Percentiles rank a stretch among this genome's conserved stretches.
phyloP scores from a whole-genome alignment of 2,797 vertebrate species.

The Nothura maculosa region DNA sequence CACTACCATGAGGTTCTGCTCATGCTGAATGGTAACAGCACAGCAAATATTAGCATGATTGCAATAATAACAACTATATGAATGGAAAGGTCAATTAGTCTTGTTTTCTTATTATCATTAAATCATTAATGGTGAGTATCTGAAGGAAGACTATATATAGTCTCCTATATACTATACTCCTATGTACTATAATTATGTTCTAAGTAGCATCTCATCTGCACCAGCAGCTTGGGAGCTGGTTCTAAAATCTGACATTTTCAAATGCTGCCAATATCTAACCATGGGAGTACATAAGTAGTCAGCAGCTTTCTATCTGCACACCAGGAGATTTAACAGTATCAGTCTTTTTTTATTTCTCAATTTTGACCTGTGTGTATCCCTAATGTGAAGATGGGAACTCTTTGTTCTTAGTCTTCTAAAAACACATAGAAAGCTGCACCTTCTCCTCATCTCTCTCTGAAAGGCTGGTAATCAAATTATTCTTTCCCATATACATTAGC shows the following conservation, averaged over 20 bases:
- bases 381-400: neutral
- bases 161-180: neutral
- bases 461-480: neutral
- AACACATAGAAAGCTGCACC: neutral
- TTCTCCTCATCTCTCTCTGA: neutral
- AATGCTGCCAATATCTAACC: neutral
- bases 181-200: neutral
- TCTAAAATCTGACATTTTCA: neutral
- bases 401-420: neutral
- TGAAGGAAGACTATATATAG: neutral
- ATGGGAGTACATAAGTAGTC: accelerated
- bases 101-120: neutral
- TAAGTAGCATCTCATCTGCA: neutral
- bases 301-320: neutral
- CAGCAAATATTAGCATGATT: neutral
- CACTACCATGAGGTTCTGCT: neutral
- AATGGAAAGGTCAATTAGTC: neutral
- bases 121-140: neutral
- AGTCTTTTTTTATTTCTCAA: neutral
- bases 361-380: neutral
- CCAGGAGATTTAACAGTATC: neutral
- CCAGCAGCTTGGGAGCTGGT: neutral
- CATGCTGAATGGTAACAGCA: accelerated
- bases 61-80: neutral
- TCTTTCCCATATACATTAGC: neutral